Base-by-base conservation (phyloP, 1,140 invertebrate genomes). In the Lordiphosa stackelbergi region DNA sequence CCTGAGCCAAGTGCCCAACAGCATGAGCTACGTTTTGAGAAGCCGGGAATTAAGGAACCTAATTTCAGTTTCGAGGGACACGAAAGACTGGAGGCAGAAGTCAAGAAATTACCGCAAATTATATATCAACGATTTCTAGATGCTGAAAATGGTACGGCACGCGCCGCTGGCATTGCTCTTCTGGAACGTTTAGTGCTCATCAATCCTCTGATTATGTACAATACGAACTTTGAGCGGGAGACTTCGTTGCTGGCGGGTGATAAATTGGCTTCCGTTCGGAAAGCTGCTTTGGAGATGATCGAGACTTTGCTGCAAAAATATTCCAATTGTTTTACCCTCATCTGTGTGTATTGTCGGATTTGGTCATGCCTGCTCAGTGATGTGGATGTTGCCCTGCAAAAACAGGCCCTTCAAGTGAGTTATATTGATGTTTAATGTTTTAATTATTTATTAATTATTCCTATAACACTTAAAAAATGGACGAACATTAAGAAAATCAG, bases 161-260 rank as follows among this genome's bases (percentile, higher is more conserved):
- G 86, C 7, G 53, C 74, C 10, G 62, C 70, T 2, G 86, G 86
- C 35, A 53, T 88, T 6, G 59, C 74, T 16, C 52, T 88, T 24
- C 42, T 88, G 5, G 86, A 88, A 55, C 60, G 79, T 22, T 35
- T 87, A 34, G 63, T 79, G 5, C 54, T 69, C 2, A 58, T 78
- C 2, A 87, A 87, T 68, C 79, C 69, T 0, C 51, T 84, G 2
- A 84, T 87, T 6, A 85, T 87, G 1, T 87, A 83, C 36, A 81
- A 86, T 3, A 87, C 85, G 2, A 83, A 86, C 42, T 87, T 86
- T 37, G 84, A 85, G 11, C 49, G 53, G 0, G 77, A 84, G 19
- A 65, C 48, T 5, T 68, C 73, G 0, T 9, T 59, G 16, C 53
- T 87, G 10, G 71, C 66, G 1, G 65, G 68, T 10, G 86, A 88